phyloP scores from a whole-genome alignment of 2,888 invertebrate species.

The Ectemnius lituratus region DNA sequence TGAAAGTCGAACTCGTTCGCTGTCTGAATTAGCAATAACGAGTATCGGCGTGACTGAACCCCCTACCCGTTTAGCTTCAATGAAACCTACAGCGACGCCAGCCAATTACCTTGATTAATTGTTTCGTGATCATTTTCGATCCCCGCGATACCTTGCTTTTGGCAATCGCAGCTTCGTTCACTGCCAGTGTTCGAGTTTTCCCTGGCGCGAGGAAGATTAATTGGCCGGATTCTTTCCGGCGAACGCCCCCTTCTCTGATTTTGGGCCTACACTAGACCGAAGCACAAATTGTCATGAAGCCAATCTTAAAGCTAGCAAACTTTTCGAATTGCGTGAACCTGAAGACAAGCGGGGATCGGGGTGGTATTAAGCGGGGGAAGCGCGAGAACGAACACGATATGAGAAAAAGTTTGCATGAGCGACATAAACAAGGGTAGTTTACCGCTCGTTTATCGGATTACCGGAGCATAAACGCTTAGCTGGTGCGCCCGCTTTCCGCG shows the following conservation, averaged over 20 bases:
- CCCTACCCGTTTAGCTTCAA: neutral
- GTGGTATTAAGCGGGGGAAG: too few relatives aligned
- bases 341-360: too few relatives aligned
- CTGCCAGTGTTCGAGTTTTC: too few relatives aligned
- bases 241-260: too few relatives aligned
- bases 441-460: conserved; percentile 48
- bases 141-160: neutral
- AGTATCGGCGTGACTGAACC: neutral
- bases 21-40: conserved; percentile 1
- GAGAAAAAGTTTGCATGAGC: neutral
- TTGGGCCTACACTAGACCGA: too few relatives aligned
- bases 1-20: neutral
- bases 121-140: neutral
- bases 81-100: neutral
- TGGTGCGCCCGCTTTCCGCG: neutral
- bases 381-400: too few relatives aligned
- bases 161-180: neutral
- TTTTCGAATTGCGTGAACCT: too few relatives aligned
- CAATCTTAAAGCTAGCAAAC: too few relatives aligned
- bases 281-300: too few relatives aligned
- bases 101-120: neutral
- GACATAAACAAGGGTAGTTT: conserved; percentile 32
- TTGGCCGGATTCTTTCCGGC: too few relatives aligned
- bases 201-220: too few relatives aligned
- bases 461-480: conserved; percentile 36